A percentile compares a stretch with the other conserved stretches of the same genome.
These are phyloP conservation scores for Drosophila melanica DNA, from an alignment of 1,140 invertebrate genomes.

Conservation along the genomic window DNA sequence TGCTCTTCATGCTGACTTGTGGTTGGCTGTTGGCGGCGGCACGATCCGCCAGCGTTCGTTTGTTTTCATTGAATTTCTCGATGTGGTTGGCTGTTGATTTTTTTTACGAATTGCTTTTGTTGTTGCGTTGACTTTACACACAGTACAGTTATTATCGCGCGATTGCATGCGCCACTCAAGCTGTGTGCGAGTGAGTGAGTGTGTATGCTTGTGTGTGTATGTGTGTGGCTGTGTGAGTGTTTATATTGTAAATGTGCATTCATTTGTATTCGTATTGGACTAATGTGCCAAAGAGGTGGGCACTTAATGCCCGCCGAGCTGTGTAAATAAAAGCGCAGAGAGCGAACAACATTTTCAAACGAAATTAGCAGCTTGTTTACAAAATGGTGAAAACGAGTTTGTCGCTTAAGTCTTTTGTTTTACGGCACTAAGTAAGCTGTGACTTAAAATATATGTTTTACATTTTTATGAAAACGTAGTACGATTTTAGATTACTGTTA, in stretches of 20 bases:
- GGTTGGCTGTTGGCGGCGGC: constrained; percentile 70
- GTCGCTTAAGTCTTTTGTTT: constrained; percentile 65
- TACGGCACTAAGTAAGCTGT: constrained; percentile 12
- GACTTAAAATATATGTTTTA: constrained; percentile 8
- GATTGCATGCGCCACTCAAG: constrained; percentile 30
- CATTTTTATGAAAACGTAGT: neutral
- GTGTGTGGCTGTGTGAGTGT: constrained; percentile 33
- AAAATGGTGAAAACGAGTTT: constrained; percentile 79
- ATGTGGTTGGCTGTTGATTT: constrained; percentile 75
- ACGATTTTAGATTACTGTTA: too few species aligned
- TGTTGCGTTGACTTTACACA: constrained; percentile 60
- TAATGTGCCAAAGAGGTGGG: constrained; percentile 78
- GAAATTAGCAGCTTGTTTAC: constrained; percentile 60
- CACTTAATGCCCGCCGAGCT: constrained; percentile 70
- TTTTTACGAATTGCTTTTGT: constrained; percentile 41
- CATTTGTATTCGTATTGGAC: constrained; percentile 74
- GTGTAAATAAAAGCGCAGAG: constrained; percentile 67
- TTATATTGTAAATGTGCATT: constrained; percentile 77
- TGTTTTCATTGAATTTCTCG: constrained; percentile 79
- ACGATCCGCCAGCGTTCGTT: constrained; percentile 68
- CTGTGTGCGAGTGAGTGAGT: constrained; percentile 36
- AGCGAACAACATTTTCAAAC: constrained; percentile 47
- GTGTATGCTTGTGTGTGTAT: constrained; percentile 13
- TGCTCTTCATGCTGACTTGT: constrained; percentile 55
- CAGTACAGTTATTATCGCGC: constrained; percentile 71